Conservation (phyloP, 2,797 vertebrate species). For the Sebastes itinus region DNA sequence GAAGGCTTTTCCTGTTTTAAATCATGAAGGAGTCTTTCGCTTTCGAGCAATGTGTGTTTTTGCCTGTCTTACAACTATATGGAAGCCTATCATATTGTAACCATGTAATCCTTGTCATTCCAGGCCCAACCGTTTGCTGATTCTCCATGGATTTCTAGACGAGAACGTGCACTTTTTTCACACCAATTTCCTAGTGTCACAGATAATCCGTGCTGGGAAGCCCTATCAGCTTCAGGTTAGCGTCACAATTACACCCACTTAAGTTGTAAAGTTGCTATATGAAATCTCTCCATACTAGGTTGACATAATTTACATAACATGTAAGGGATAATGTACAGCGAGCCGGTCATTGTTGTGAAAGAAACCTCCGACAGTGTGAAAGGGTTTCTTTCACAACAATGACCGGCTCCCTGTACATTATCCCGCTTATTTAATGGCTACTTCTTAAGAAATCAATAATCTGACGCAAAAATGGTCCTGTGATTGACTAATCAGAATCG, state of each 20-base stretch:
- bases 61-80: background rate
- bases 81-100: background rate
- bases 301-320: background rate
- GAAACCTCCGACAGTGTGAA: no score
- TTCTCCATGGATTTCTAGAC: slow-evolving; percentile 97
- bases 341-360: no score
- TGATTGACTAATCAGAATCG: no score
- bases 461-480: no score
- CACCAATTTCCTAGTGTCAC: slow-evolving; percentile 97
- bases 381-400: no score
- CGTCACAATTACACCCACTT: background rate
- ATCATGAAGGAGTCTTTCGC: background rate
- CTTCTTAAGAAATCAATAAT: no score
- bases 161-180: slow-evolving; percentile 99
- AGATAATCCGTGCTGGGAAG: slow-evolving; percentile 97
- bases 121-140: slow-evolving; percentile 97
- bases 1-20: background rate
- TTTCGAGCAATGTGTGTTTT: background rate
- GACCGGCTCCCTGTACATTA: no score
- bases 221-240: slow-evolving; percentile 97
- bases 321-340: no score
- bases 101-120: slow-evolving; percentile 2
- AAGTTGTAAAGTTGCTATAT: background rate
- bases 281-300: background rate
- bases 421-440: no score